Evolutionary conservation across 2,888 invertebrate species (phyloP), one percentile per base, ranked within the genome.

Genomic region (Pollenia griseotomentosa): DNA sequence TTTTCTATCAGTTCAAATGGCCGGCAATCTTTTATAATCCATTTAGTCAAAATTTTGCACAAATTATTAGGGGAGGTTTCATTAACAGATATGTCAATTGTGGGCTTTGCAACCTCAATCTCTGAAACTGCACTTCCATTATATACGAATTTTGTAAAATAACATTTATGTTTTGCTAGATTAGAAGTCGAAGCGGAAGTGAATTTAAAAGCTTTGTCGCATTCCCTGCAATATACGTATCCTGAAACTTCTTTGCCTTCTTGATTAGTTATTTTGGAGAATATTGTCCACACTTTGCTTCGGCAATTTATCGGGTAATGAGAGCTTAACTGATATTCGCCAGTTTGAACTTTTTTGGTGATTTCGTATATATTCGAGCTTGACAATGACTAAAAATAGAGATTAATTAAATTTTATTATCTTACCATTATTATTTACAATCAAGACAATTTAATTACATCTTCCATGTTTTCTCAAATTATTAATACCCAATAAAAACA

Each of bases 141-240:
- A 23, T 3, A 23, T 23, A 23, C 23, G 23, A 23, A 23, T 23
- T 23, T 55, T 55, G 55, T 11, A 12, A 0, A 6, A 65, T 19
- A 46, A 19, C 65, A 46, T 12, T 7, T 65, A 19, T 65, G 65
- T 19, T 46, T 65, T 65, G 46, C 46, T 44, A 65, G 23, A 46
- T 65, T 65, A 6, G 65, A 65, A 0, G 65, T 65, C 19, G 65
- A 19, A 0, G 7, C 0, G 10, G 3, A 46, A 12, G 19, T 65
- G 2, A 12, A 65, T 44, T 2, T 16, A 12, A 12, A 44, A 5
- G 19, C 12, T 42, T 65, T 65, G 1, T 46, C 19, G 12, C 65
- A 65, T 2, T 6, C 2, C 46, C 12, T 65, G 12, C 65, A 65
- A 6, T 46, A 19, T 0, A 65, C 65, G n/a, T 3, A 65, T 11